Evolutionary conservation across 1,140 invertebrate genomes (phyloP).

Genomic region (Orchesella cincta): DNA sequence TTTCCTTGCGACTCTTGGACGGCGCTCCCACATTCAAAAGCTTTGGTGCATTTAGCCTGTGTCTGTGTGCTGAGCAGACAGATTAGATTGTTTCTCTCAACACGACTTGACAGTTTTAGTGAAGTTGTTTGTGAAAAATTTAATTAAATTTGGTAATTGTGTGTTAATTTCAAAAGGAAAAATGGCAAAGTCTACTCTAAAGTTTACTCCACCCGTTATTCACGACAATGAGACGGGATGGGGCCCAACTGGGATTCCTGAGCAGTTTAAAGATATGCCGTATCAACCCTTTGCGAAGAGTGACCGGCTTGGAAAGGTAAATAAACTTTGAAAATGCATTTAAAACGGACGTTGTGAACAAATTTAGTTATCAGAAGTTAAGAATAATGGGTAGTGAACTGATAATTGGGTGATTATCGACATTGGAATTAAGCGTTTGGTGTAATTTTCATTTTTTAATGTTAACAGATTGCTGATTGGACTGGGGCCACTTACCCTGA

Average conservation of each 20-base stretch:
- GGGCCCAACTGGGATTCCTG: constrained; percentile 92
- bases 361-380: not conserved
- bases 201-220: constrained; percentile 71
- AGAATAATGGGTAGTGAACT: not conserved
- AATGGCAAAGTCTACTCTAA: constrained; percentile 52
- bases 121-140: too few species aligned
- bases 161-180: not conserved
- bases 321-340: constrained; percentile 16
- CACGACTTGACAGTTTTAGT: too few species aligned
- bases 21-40: too few species aligned
- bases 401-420: not conserved
- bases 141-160: not conserved
- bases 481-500: constrained; percentile 92
- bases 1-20: too few species aligned
- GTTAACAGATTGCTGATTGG: constrained; percentile 88
- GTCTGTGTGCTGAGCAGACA: too few species aligned
- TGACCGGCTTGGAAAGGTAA: constrained; percentile 88
- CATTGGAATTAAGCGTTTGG: constrained; percentile 9
- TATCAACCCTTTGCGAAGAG: constrained; percentile 98
- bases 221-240: constrained; percentile 89
- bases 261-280: constrained; percentile 95
- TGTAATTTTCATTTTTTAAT: constrained; percentile 34
- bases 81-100: too few species aligned
- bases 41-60: too few species aligned
- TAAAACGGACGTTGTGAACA: not conserved